phyloP scores from a whole-genome alignment of 2,113 vertebrate species.

The Dipodomys ordii region DNA sequence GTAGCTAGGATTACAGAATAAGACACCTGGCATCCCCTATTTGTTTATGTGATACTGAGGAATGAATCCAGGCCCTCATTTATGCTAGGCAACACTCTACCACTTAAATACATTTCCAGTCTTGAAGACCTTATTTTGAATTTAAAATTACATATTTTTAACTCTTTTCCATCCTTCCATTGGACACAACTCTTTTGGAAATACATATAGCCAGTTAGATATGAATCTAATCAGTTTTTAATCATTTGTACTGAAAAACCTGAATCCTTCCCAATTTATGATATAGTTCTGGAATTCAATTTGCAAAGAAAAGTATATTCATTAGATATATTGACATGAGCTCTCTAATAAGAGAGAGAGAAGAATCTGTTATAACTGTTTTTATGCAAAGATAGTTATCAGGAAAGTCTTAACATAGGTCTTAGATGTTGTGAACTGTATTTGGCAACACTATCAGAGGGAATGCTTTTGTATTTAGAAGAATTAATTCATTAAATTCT shows the following conservation, averaged over 20 bases:
- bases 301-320: background rate
- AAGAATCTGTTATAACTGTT: background rate
- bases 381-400: background rate
- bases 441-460: slow-evolving; percentile 40
- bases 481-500: slow-evolving; percentile 1
- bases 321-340: background rate
- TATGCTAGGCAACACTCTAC: no score
- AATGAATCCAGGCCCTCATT: no score
- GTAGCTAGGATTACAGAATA: no score
- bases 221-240: slow-evolving; percentile 23
- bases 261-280: background rate
- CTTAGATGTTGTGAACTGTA: slow-evolving; percentile 25
- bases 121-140: background rate
- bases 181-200: background rate
- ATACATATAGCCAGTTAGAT: slow-evolving; percentile 11
- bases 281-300: slow-evolving; percentile 24
- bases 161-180: slow-evolving; percentile 11
- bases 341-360: background rate
- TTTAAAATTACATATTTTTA: background rate
- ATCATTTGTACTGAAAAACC: slow-evolving; percentile 32
- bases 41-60: no score
- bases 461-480: background rate
- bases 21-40: no score
- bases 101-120: no score
- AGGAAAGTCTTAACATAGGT: background rate